Percentiles rank a stretch among this genome's conserved stretches.
Evolutionary conservation across 2,888 invertebrate species (phyloP).

Genomic region (Tetramorium bicarinatum): DNA sequence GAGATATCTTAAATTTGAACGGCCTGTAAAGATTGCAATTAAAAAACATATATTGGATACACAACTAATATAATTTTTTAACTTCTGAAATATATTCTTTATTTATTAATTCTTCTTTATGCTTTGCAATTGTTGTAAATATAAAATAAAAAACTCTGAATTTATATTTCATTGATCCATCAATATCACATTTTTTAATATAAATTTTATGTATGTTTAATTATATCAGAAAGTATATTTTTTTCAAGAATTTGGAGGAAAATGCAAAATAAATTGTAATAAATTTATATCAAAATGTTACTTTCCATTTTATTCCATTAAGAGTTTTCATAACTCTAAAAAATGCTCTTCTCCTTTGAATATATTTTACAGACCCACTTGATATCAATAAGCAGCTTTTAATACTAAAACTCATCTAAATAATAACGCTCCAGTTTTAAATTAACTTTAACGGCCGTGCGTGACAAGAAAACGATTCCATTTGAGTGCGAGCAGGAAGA

Average conservation of each 20-base stretch:
- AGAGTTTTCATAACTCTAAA: background rate
- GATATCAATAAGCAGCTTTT: slow-evolving; percentile 23
- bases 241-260: background rate
- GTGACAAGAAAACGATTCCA: slow-evolving; percentile 55
- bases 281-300: slow-evolving; percentile 5
- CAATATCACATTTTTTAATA: background rate
- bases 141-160: background rate
- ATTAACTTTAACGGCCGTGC: slow-evolving; percentile 47
- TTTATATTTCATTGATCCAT: background rate
- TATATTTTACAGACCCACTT: background rate
- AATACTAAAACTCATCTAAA: slow-evolving; percentile 18
- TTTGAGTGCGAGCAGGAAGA: slow-evolving; percentile 60
- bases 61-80: background rate
- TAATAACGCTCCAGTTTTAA: slow-evolving; percentile 42
- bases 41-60: background rate
- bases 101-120: background rate
- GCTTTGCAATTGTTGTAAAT: background rate
- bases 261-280: background rate
- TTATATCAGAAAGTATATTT: background rate
- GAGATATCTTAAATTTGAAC: background rate
- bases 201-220: background rate
- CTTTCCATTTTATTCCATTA: background rate
- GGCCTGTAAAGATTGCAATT: background rate
- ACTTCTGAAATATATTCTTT: background rate
- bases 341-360: background rate